A percentile compares a stretch with the other conserved stretches of the same genome.
phyloP scores from a whole-genome alignment of 1,140 invertebrate genomes.

The Dryas iulia region DNA sequence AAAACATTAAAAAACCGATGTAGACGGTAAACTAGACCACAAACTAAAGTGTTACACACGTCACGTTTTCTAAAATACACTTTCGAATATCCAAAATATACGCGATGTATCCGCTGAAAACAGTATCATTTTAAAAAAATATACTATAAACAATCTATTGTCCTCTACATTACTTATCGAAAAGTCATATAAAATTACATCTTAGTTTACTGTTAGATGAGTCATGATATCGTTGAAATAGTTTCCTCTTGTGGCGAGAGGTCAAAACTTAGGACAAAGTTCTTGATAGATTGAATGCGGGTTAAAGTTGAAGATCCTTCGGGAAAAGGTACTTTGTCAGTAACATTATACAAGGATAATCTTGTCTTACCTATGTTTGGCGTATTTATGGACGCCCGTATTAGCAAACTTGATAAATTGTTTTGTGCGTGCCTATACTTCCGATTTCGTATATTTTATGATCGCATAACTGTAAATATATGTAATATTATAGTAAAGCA shows the following conservation, averaged over 20 bases:
- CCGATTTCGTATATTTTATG: no score
- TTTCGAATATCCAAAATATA: no score
- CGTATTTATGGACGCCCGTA: neutral
- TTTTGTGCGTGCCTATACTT: neutral
- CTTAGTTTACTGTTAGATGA: neutral
- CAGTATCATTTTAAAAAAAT: no score
- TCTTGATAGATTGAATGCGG: constrained; percentile 15
- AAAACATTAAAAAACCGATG: no score
- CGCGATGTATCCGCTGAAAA: no score
- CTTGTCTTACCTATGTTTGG: neutral
- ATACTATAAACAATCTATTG: no score
- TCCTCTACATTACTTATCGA: neutral
- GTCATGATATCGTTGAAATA: constrained; percentile 11
- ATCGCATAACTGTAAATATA: no score
- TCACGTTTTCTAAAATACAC: no score
- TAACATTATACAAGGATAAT: constrained; percentile 10
- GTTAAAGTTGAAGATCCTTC: constrained; percentile 7
- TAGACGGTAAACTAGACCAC: no score
- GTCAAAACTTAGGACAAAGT: constrained; percentile 10
- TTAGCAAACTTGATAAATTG: neutral
- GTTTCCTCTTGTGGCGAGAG: constrained; percentile 3
- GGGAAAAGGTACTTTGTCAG: constrained; percentile 7
- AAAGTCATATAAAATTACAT: neutral
- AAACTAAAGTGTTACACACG: no score
- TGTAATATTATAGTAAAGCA: no score